Evolutionary conservation across 2,888 invertebrate genomes (phyloP), one percentile per base, ranked within the genome.

Genomic region (Tachystola acroxantha): DNA sequence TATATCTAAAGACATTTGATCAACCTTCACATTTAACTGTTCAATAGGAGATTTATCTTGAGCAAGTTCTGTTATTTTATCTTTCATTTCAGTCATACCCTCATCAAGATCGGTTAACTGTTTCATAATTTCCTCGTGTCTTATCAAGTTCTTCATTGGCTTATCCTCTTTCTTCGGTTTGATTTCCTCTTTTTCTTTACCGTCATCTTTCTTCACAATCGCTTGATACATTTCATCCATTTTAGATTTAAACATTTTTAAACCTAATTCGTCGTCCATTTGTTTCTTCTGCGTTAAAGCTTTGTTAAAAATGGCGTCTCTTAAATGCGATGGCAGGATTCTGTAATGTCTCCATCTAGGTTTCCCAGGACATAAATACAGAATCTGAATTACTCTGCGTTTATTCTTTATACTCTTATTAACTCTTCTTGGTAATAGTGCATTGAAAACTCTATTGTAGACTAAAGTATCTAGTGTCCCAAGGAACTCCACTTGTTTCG

Each of bases 401-500:
- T 79, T 81, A 27, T 64, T 69, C 37, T 72, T 81, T 1, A 88
- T 66, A 9, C 63, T 68, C 1, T 55, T 57, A 25, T 73, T 79
- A 0, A 80, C 36, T 32, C 44, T 58, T 19, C 46, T 70, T 1
- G 88, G 87, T 4, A 88, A 49, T 13, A 81, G 60, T 14, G 63
- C 66, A 9, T 53, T 72, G 36, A 84, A 79, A 10, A 79, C 57
- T 44, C 63, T 74, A 42, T 87, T 87, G 43, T 88, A 88, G 0
- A 88, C 81, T 14, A 88, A 56, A n/a, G 79, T 78, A 32, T 89
- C 89, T 36, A 89, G 52, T 6, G 86, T 82, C 14, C 81, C 74
- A 24, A 89, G 61, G 43, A 89, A 89, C 39, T 87, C 87, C 0
- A 89, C 89, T 60, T 90, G 90, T 43, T 90, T 89, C 0, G 77